Percentiles rank a stretch among this genome's conserved stretches.
Conservation (phyloP, 1,140 invertebrate species). For the Phenacoccus solenopsis region DNA sequence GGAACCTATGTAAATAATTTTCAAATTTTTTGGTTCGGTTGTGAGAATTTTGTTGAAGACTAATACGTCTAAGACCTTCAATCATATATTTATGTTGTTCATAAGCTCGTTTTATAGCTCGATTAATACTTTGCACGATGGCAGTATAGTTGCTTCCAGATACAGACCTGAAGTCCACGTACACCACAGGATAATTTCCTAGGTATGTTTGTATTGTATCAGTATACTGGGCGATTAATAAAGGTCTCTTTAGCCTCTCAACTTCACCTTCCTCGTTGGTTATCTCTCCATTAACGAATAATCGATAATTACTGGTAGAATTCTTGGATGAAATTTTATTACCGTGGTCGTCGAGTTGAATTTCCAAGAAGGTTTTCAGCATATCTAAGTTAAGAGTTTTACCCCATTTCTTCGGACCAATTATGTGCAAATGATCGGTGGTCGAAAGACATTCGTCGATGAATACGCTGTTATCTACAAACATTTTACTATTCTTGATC, state of each 20-base stretch:
- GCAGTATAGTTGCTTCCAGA: background rate
- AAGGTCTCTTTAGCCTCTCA: background rate
- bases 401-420: conserved; percentile 6
- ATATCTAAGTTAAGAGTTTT: conserved; percentile 12
- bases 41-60: too few relatives aligned
- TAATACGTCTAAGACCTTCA: too few relatives aligned
- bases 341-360: background rate
- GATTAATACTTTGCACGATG: background rate
- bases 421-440: background rate
- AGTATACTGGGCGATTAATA: background rate
- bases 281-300: background rate
- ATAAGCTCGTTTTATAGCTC: background rate
- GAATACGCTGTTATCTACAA: conserved; percentile 17
- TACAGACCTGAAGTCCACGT: background rate
- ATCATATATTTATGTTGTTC: background rate
- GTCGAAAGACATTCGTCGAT: background rate
- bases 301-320: background rate
- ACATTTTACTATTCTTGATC: background rate
- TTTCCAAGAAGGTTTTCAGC: conserved; percentile 17
- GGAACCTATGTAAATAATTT: too few relatives aligned
- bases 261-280: background rate
- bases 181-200: background rate
- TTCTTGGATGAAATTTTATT: background rate
- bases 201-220: background rate
- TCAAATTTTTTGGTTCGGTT: too few relatives aligned